Conservation (phyloP, 1,140 invertebrate species). For the Oedothorax gibbosus region DNA sequence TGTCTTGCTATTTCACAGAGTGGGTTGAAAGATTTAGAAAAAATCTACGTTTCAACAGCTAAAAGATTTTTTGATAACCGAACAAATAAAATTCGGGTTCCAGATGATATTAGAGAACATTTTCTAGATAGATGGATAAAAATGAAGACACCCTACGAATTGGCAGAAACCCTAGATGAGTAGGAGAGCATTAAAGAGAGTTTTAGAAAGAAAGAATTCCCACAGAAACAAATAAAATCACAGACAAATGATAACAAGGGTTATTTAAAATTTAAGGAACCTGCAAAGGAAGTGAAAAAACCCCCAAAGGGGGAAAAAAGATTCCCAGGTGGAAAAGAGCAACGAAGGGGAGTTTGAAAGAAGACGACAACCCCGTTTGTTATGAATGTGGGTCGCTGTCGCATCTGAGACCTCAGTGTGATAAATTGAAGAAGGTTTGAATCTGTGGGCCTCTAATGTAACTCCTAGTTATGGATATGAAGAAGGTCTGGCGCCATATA, state of each 20-base stretch:
- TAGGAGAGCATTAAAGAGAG: neutral
- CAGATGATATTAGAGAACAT: no score
- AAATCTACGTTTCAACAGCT: no score
- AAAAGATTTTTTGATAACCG: no score
- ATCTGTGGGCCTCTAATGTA: neutral
- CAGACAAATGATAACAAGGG: neutral
- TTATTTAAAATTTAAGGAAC: neutral
- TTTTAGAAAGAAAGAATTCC: neutral
- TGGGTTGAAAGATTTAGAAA: no score
- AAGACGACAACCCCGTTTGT: neutral
- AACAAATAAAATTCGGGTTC: no score
- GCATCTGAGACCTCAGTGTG: conserved; percentile 18
- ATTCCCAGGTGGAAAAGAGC: neutral
- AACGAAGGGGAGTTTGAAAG: neutral
- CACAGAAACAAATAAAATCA: neutral
- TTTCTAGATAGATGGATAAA: neutral
- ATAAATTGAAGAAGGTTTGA: conserved; percentile 11
- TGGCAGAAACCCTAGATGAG: conserved; percentile 4
- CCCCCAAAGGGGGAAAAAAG: neutral
- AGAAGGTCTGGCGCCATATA: neutral
- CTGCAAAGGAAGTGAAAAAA: neutral
- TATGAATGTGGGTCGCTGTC: conserved; percentile 4
- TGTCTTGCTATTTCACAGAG: no score
- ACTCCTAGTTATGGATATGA: neutral
- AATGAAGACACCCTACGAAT: neutral